Percentiles rank a stretch among this genome's conserved stretches.
These are phyloP conservation scores for Bombycilla garrulus DNA, from an alignment of 2,113 vertebrate genomes.

Conservation along the genomic window DNA sequence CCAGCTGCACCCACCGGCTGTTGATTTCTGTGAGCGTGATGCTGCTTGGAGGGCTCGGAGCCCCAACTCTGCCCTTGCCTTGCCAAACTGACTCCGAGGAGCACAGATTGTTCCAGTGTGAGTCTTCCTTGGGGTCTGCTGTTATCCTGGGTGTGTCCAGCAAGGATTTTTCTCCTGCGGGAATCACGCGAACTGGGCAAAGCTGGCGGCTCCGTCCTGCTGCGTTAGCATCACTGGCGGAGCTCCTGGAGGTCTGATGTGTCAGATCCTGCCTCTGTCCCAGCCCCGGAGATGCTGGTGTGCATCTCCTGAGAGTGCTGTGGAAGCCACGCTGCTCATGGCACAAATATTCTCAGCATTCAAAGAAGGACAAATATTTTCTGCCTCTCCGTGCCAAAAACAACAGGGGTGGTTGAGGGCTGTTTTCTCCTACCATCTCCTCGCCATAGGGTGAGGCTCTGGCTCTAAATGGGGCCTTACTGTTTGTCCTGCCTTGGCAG, in stretches of 20 bases:
- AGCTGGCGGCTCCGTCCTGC: rapidly evolving
- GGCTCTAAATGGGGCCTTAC: neutral
- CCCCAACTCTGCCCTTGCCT: neutral
- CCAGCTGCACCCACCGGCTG: neutral
- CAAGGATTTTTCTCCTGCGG: neutral
- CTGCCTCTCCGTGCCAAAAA: slow-evolving; percentile 11
- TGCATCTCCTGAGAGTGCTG: neutral
- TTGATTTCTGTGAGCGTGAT: neutral
- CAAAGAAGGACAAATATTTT: neutral
- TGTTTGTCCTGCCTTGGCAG: neutral
- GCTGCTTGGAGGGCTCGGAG: neutral
- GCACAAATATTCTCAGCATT: slow-evolving; percentile 10
- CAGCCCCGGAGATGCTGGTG: neutral
- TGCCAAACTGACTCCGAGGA: neutral
- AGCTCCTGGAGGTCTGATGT: neutral
- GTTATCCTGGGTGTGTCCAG: rapidly evolving
- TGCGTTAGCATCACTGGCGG: neutral
- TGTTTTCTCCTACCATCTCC: neutral
- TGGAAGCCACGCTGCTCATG: neutral
- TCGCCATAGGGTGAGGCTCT: neutral
- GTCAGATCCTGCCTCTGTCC: neutral
- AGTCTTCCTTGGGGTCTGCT: neutral
- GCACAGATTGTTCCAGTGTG: rapidly evolving
- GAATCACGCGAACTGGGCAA: neutral
- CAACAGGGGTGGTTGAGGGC: neutral